Evolutionary conservation across 2,888 invertebrate genomes (phyloP), one percentile per base, ranked within the genome.

Genomic region (Scaptomyza cyrtandrae): DNA sequence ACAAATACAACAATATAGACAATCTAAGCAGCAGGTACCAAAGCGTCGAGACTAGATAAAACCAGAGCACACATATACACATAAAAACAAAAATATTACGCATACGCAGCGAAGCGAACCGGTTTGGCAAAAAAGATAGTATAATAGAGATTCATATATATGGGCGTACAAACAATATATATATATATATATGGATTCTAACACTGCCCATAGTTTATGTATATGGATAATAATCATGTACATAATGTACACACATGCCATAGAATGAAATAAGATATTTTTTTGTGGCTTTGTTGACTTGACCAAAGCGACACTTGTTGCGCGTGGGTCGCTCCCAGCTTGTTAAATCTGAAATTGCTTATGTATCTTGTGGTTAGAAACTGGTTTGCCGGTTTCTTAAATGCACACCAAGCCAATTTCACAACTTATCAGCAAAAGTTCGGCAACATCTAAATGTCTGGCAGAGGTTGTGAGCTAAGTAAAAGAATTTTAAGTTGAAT

Each of bases 61-160:
- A 56, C 19, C 72, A 68, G 60, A 72, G 76, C 72, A 63, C 44
- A 48, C 24, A 54, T 14, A 29, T 27, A 35, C 19, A 33, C 24
- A 63, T 13, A 19, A 27, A 14, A 10, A 14, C 44, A 24, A 2
- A 45, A 64, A 73, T 57, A 76, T 78, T 78, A 85, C 82, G 85
- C 75, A 75, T 78, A 85, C 69, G 80, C 82, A 85, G 78, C 81
- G 63, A 80, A 68, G 71, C 78, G 63, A 75, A 82, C 82, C 82
- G 86, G 82, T 86, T 86, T 65, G 37, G 7, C 39, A 53, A 53
- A 31, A 43, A 24, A 43, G 75, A 66, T 77, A 71, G 77, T 81
- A 75, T 81, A 77, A 73, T 56, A 69, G 43, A 59, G 43, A 67
- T 24, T 39, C 16, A 44, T 16, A 53, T 16, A 53, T 43, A 60